Conservation (phyloP, 2,113 vertebrate genomes). For the Prochilodus magdalenae region DNA sequence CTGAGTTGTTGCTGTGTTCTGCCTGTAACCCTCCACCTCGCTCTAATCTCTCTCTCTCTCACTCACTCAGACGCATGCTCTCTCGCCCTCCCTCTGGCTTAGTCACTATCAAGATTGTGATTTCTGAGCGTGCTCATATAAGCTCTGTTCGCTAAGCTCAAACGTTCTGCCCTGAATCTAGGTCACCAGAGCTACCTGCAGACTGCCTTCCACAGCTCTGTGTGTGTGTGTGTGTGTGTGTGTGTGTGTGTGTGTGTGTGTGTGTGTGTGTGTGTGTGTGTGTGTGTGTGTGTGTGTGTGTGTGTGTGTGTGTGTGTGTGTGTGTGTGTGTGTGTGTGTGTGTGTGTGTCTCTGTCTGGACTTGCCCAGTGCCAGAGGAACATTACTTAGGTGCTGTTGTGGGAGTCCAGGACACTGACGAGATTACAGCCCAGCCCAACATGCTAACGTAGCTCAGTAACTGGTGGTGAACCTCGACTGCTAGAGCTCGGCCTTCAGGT, state of each 20-base stretch:
- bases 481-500: too few relatives aligned
- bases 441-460: too few relatives aligned
- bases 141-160: conserved; percentile 4
- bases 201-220: not conserved
- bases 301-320: not conserved
- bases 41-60: not conserved
- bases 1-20: not conserved
- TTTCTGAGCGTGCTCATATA: not conserved
- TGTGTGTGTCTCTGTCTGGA: not conserved
- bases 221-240: conserved; percentile 1
- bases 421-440: not conserved
- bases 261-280: not conserved
- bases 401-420: not conserved
- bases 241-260: not conserved
- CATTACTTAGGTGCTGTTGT: not conserved
- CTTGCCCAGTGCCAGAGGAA: not conserved
- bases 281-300: not conserved
- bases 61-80: not conserved
- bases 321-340: not conserved
- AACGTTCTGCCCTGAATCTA: not conserved
- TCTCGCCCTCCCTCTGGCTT: not conserved
- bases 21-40: not conserved
- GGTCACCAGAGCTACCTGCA: not conserved
- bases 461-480: too few relatives aligned
- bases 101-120: not conserved